phyloP scores from a whole-genome alignment of 2,888 invertebrate species.

The Patella pellucida region DNA sequence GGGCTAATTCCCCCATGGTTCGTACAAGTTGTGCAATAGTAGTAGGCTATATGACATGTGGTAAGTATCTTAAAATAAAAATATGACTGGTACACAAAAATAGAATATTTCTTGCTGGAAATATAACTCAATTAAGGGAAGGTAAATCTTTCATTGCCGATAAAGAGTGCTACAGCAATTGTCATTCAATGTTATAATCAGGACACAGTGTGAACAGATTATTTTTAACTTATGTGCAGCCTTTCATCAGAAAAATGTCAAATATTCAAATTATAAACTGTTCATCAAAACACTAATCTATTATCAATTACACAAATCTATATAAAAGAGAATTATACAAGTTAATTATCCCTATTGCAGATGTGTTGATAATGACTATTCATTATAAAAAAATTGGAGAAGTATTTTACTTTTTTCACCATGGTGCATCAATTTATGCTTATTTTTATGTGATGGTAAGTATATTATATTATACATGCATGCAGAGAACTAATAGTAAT shows the following conservation, averaged over 20 bases:
- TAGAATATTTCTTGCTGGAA: too few species aligned
- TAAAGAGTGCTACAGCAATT: too few species aligned
- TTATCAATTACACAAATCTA: too few species aligned
- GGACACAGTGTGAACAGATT: too few species aligned
- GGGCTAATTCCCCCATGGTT: conserved; percentile 62
- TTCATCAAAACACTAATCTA: too few species aligned
- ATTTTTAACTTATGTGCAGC: too few species aligned
- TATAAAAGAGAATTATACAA: too few species aligned
- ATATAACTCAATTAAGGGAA: not conserved
- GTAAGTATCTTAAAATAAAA: conserved; percentile 39
- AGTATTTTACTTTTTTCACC: conserved; percentile 64
- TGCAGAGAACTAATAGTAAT: too few species aligned
- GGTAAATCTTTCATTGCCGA: not conserved
- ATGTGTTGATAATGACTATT: conserved; percentile 56
- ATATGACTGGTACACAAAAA: not conserved
- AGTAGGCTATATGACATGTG: conserved; percentile 65
- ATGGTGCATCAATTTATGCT: conserved; percentile 68
- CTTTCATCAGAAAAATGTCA: too few species aligned
- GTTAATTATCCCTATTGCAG: conserved; percentile 44
- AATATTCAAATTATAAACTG: too few species aligned
- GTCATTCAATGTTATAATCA: too few species aligned
- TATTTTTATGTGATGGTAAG: conserved; percentile 68
- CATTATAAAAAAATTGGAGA: conserved; percentile 65
- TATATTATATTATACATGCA: conserved; percentile 9
- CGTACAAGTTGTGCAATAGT: conserved; percentile 65